Evolutionary conservation across 1,140 invertebrate genomes (phyloP).

Genomic region (Lepidotrigona ventralis): DNA sequence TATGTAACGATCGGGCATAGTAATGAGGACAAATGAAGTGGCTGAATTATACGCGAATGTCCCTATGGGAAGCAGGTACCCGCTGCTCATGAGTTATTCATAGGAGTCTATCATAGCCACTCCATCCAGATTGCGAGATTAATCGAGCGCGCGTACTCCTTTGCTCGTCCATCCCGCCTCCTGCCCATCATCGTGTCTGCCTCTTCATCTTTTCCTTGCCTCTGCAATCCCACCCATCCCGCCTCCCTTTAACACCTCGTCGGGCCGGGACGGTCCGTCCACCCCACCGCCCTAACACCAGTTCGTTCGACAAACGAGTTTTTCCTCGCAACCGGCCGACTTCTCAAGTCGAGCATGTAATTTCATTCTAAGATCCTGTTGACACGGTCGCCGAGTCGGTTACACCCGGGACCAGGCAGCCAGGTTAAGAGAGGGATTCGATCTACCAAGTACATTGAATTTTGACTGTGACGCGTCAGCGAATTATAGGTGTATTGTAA

Average conservation of each 20-base stretch:
- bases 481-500: too few relatives aligned
- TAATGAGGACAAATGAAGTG: conserved; percentile 79
- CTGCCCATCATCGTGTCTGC: conserved; percentile 40
- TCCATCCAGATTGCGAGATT: conserved; percentile 78
- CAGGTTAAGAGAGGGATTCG: background rate
- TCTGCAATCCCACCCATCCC: conserved; percentile 2
- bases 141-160: conserved; percentile 75
- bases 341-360: conserved; percentile 21
- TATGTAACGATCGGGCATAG: conserved; percentile 76
- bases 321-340: conserved; percentile 20
- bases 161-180: conserved; percentile 59
- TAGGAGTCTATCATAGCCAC: conserved; percentile 77
- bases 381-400: conserved; percentile 10
- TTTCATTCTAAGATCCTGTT: conserved; percentile 34
- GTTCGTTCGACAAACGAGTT: conserved; percentile 43
- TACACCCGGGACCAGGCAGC: background rate
- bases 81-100: conserved; percentile 77
- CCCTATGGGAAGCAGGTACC: conserved; percentile 72
- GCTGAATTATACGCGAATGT: conserved; percentile 77
- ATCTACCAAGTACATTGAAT: too few relatives aligned
- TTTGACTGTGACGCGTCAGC: too few relatives aligned
- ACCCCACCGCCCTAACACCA: background rate
- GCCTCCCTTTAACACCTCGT: conserved; percentile 55
- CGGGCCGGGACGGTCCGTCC: background rate
- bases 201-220: conserved; percentile 55